Evolutionary conservation across 2,113 vertebrate genomes (phyloP), one percentile per base, ranked within the genome.

Genomic region (Chaetops frenatus): DNA sequence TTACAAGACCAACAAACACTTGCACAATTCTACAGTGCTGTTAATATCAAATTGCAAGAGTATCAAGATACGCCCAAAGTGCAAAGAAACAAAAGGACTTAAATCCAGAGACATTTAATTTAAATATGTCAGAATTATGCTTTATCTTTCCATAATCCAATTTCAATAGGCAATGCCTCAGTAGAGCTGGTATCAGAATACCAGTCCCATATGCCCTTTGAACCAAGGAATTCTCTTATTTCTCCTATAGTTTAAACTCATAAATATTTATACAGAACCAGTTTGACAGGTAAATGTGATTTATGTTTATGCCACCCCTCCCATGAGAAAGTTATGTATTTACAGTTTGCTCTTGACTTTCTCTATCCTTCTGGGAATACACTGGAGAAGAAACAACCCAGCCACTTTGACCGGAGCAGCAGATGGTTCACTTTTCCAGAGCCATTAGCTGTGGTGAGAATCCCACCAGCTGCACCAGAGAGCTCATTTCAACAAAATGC

Each of bases 271-370:
- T 48, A 53, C 16, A 66, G 71, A 86, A 86, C 36, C 60, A 72
- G 56, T 79, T 29, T 92, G 93, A 86, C 69, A 84, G 88, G 72
- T 84, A 90, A 81, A 90, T 61, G 56, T 93, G 92, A 96, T 96
- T 95, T 84, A 95, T 65, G 76, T 72, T 92, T 93, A 92, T 25
- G 70, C 72, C 70, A 67, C 76, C 78, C 72, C 77, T 90, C 92
- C 86, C 65, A 88, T 76, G 88, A 86, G 82, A 90, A 95, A 92
- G 80, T 48, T 71, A 81, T 5, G 56, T 92, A 88, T 96, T 95
- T 92, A 91, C 88, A 79, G 74, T 92, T 92, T 92, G 93, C 88
- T 96, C 93, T 95, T 93, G 94, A 96, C 93, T 94, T 90, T 88
- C 80, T 58, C 94, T 78, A 21, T 51, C 72, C 94, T 94, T 79